These are phyloP conservation scores for Eolophus roseicapilla DNA, from an alignment of 2,113 vertebrate species.

Conservation along the genomic window DNA sequence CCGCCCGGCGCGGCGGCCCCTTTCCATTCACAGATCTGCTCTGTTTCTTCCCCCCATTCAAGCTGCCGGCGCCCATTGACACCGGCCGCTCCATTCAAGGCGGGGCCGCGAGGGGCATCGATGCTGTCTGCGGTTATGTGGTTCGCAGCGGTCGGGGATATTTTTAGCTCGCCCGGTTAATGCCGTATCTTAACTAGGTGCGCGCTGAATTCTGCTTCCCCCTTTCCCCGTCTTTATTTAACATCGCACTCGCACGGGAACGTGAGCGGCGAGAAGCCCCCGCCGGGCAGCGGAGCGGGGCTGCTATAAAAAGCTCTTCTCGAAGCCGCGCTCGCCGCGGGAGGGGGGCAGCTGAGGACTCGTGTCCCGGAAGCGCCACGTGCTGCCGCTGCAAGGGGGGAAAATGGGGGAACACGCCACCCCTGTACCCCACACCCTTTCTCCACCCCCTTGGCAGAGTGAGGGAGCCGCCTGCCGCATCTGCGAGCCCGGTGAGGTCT, in stretches of 20 bases:
- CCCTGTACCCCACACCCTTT: not conserved
- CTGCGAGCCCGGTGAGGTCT: not conserved
- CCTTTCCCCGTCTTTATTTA: not conserved
- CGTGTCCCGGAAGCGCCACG: not conserved
- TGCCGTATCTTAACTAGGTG: not conserved
- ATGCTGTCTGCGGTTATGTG: not conserved
- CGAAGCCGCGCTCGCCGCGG: not conserved
- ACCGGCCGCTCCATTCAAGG: not conserved
- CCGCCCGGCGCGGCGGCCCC: not conserved
- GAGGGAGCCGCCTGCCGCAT: too few species aligned
- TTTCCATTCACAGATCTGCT: not conserved
- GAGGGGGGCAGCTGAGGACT: not conserved
- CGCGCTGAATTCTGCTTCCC: not conserved
- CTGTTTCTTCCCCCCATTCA: not conserved
- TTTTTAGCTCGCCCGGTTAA: not conserved
- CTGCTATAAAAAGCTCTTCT: constrained; percentile 39
- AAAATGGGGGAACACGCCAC: not conserved
- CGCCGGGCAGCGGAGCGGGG: not conserved
- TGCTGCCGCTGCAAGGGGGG: not conserved
- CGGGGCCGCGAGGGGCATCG: not conserved
- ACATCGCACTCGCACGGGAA: not conserved
- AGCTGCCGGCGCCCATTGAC: not conserved
- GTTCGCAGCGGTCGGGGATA: not conserved
- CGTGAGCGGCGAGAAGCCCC: not conserved
- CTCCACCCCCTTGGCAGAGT: not conserved